Percentiles rank a stretch among this genome's conserved stretches.
Conservation (phyloP, 2,113 vertebrate genomes). For the Montifringilla adamsi region DNA sequence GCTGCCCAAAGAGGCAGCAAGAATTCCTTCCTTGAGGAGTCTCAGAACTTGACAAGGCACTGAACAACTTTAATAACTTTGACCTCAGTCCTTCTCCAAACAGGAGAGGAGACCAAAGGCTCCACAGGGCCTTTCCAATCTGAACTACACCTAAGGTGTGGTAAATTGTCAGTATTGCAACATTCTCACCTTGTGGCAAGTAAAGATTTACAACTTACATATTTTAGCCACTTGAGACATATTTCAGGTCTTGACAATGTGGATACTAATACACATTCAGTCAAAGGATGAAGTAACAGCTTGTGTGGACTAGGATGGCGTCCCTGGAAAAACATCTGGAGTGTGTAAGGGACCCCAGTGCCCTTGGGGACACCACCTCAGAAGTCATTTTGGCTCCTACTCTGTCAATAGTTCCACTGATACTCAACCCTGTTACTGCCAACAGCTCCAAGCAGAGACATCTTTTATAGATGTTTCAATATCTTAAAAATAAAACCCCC, state of each 20-base stretch:
- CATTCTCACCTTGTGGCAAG: neutral
- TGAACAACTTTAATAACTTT: neutral
- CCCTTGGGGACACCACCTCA: accelerated
- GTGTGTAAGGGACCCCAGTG: too few species aligned
- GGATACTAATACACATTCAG: accelerated
- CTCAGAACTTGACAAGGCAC: neutral
- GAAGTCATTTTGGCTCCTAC: neutral
- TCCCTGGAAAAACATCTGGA: neutral
- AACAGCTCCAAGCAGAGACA: neutral
- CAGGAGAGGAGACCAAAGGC: neutral
- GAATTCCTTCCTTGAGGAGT: neutral
- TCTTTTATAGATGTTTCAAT: neutral
- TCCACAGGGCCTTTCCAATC: neutral
- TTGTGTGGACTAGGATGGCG: neutral
- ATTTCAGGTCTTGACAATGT: neutral
- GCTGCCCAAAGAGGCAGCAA: neutral
- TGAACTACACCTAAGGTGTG: neutral
- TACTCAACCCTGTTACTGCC: neutral
- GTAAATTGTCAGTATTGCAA: neutral
- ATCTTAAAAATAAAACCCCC: neutral
- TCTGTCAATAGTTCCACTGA: neutral
- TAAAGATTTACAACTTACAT: neutral
- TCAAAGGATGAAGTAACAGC: too few species aligned
- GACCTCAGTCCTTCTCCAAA: neutral
- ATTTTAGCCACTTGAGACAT: neutral